A percentile compares a stretch with the other conserved stretches of the same genome.
These are phyloP conservation scores for Eupithecia inturbata DNA, from an alignment of 2,888 invertebrate genomes.

Conservation along the genomic window DNA sequence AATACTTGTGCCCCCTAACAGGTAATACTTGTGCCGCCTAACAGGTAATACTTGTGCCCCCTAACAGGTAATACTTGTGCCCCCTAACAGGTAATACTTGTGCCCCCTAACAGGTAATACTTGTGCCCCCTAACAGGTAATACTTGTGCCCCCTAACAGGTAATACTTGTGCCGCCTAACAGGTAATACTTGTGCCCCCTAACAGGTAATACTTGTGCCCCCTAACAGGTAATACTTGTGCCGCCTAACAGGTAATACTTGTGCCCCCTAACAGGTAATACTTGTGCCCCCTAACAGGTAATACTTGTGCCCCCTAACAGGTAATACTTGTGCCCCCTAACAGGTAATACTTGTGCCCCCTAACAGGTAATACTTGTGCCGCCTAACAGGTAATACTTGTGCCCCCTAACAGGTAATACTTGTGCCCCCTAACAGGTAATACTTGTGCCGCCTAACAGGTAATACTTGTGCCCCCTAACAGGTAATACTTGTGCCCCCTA, in stretches of 20 bases:
- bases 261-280: slow-evolving; percentile 81
- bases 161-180: not conserved
- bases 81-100: not conserved
- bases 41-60: not conserved
- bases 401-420: not conserved
- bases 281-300: not conserved
- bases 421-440: slow-evolving; percentile 81
- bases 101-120: slow-evolving; percentile 81
- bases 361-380: not conserved
- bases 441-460: not conserved
- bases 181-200: not conserved
- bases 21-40: not conserved
- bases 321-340: not conserved
- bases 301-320: not conserved
- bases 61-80: not conserved
- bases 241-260: not conserved
- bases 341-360: not conserved
- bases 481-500: not conserved
- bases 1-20: not conserved
- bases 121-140: not conserved
- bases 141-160: not conserved
- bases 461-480: not conserved
- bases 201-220: not conserved
- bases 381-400: not conserved
- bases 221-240: not conserved